Conservation (phyloP, 2,113 vertebrate species). For the Acanthochromis polyacanthus region DNA sequence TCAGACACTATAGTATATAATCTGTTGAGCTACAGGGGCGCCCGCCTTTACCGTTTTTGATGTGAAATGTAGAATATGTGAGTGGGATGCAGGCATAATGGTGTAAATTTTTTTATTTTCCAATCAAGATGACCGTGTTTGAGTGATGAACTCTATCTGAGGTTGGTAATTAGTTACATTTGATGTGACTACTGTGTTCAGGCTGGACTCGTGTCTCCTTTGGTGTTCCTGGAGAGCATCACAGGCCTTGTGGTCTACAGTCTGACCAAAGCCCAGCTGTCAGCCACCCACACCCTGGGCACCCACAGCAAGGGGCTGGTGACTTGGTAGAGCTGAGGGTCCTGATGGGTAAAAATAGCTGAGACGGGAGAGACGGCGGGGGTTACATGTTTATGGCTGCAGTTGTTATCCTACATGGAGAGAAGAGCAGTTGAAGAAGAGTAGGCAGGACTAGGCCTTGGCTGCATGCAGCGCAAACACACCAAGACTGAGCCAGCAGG, state of each 20-base stretch:
- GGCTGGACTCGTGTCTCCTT: slow-evolving; percentile 12
- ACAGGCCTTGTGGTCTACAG: slow-evolving; percentile 17
- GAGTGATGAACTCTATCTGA: neutral
- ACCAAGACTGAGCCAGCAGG: slow-evolving; percentile 12
- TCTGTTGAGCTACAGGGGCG: no score
- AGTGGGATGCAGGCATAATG: neutral
- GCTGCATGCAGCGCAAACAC: neutral
- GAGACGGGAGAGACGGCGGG: slow-evolving; percentile 32
- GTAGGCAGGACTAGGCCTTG: slow-evolving; percentile 37
- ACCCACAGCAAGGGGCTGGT: slow-evolving; percentile 33
- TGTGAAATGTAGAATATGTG: neutral
- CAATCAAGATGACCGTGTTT: neutral
- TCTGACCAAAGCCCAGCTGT: slow-evolving; percentile 66
- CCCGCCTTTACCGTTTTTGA: no score
- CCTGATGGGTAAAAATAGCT: slow-evolving; percentile 73
- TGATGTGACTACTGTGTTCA: slow-evolving; percentile 21
- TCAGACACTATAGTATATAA: no score
- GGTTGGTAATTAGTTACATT: slow-evolving; percentile 5
- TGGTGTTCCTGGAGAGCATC: slow-evolving; percentile 45
- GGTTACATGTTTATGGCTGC: slow-evolving; percentile 62
- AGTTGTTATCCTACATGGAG: slow-evolving; percentile 61
- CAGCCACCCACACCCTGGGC: slow-evolving; percentile 36
- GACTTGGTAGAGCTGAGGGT: slow-evolving; percentile 28
- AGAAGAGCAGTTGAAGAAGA: slow-evolving; percentile 32
- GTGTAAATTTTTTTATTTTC: neutral